Conservation (phyloP, 1,140 invertebrate species). For the Lasaia peninsularis region DNA sequence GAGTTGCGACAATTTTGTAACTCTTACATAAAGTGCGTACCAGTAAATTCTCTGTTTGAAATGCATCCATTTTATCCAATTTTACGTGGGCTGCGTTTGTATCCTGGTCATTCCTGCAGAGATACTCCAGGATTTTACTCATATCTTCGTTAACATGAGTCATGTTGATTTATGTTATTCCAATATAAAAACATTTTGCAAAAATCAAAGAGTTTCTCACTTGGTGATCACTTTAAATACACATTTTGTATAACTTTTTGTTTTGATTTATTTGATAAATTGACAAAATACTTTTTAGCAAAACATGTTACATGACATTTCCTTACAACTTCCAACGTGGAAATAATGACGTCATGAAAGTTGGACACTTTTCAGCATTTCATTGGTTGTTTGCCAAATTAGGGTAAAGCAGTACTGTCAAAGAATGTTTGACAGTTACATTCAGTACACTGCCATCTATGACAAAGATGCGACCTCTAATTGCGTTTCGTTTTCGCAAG, state of each 20-base stretch:
- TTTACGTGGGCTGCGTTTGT: conserved; percentile 38
- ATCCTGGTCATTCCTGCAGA: conserved; percentile 52
- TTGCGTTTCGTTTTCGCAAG: neutral
- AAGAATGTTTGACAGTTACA: neutral
- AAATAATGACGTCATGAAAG: conserved; percentile 75
- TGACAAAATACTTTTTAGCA: conserved; percentile 48
- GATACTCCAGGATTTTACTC: conserved; percentile 56
- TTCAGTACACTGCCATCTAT: conserved; percentile 43
- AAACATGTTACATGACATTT: conserved; percentile 56
- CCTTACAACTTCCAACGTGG: conserved; percentile 72
- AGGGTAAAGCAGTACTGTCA: conserved; percentile 38
- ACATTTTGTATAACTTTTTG: conserved; percentile 1
- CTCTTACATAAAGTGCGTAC: conserved; percentile 49
- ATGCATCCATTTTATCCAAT: conserved; percentile 56
- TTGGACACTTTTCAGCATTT: conserved; percentile 59
- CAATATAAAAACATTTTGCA: conserved; percentile 31
- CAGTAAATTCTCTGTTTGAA: conserved; percentile 51
- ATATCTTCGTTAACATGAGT: conserved; percentile 58
- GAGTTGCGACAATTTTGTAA: conserved; percentile 32
- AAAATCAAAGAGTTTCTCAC: conserved; percentile 21
- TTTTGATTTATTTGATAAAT: conserved; percentile 18
- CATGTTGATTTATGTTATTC: conserved; percentile 36
- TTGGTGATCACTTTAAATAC: conserved; percentile 24
- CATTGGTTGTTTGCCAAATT: conserved; percentile 50
- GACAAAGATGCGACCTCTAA: too few relatives aligned